Conservation (phyloP, 2,113 vertebrate species). For the Syngnathus scovelli region DNA sequence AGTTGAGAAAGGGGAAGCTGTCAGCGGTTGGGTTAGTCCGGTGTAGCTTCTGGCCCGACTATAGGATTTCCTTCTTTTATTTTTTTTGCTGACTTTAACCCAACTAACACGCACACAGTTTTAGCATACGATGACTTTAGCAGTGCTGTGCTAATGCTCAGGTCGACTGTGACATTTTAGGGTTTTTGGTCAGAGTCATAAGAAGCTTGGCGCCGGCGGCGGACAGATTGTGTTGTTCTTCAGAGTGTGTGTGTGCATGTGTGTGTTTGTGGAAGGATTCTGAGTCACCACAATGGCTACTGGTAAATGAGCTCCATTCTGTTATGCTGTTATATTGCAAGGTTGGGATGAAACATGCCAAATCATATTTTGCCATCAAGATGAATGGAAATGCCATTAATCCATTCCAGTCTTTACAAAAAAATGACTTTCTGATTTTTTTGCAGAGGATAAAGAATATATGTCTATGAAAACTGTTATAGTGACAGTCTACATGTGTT, state of each 20-base stretch:
- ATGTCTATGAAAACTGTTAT: too few relatives aligned
- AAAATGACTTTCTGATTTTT: too few relatives aligned
- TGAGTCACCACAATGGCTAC: constrained; percentile 8
- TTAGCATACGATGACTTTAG: neutral
- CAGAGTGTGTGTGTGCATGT: neutral
- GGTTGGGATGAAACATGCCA: too few relatives aligned
- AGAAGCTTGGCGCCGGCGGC: constrained; percentile 6
- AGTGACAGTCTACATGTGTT: too few relatives aligned
- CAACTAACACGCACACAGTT: neutral
- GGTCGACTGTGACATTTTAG: constrained; percentile 9
- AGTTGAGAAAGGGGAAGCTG: neutral
- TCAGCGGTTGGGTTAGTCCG: too few relatives aligned
- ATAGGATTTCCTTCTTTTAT: neutral
- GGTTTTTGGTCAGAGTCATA: constrained; percentile 6
- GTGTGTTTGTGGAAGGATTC: constrained; percentile 11
- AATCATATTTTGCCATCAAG: too few relatives aligned
- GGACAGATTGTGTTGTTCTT: constrained; percentile 19
- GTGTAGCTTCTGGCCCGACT: neutral
- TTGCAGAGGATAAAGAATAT: too few relatives aligned
- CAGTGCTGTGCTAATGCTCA: neutral
- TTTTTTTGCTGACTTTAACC: too few relatives aligned
- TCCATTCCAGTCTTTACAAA: too few relatives aligned
- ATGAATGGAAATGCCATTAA: too few relatives aligned
- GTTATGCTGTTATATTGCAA: too few relatives aligned
- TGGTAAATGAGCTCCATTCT: constrained; percentile 16